Conservation (phyloP, 2,113 vertebrate species). For the Psilopsiagon aymara region DNA sequence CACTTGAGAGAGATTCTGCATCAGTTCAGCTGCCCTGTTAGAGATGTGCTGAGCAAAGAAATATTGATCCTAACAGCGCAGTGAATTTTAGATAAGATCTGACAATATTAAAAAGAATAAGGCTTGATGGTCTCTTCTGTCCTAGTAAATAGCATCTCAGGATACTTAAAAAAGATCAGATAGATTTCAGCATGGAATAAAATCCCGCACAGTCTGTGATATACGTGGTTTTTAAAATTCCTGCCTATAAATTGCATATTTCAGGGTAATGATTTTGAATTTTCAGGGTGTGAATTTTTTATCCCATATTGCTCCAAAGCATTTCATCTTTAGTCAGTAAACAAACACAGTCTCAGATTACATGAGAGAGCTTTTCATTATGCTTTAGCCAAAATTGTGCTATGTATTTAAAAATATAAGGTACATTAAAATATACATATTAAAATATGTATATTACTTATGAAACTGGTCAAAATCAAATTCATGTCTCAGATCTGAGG, state of each 20-base stretch:
- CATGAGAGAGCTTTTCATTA: neutral
- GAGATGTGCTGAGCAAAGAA: conserved; percentile 14
- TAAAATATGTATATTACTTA: neutral
- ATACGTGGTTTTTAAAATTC: neutral
- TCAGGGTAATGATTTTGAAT: neutral
- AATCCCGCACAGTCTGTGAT: neutral
- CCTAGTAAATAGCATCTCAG: neutral
- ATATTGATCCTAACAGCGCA: conserved; percentile 17
- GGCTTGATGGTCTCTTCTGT: neutral
- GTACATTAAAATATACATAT: neutral
- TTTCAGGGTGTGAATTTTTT: neutral
- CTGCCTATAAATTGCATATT: neutral
- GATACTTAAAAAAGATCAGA: neutral
- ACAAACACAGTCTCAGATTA: neutral
- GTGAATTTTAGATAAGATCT: conserved; percentile 14
- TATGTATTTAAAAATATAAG: neutral
- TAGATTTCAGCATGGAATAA: neutral
- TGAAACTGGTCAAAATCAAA: neutral
- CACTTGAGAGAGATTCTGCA: neutral
- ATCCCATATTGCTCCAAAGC: neutral
- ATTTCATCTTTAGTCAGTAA: neutral
- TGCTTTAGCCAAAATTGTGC: neutral
- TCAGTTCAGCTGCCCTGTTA: neutral
- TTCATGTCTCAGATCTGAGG: accelerated
- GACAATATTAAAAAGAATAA: neutral